phyloP scores from a whole-genome alignment of 2,113 vertebrate genomes.

The Girardinichthys multiradiatus region DNA sequence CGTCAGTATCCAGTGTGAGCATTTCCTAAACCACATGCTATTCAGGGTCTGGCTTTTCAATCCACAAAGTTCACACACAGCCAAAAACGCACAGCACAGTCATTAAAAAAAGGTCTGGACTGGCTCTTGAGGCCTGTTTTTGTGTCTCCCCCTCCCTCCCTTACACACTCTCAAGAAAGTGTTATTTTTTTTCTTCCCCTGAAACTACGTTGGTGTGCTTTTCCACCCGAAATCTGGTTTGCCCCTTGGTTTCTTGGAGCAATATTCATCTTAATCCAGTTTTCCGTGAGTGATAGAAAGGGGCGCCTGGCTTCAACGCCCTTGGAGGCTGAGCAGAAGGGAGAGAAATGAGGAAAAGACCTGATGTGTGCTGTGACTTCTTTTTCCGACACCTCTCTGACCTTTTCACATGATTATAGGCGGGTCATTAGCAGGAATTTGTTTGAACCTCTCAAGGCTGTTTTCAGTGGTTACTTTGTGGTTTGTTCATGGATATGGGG shows the following conservation, averaged over 20 bases:
- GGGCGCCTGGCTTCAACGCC: constrained; percentile 26
- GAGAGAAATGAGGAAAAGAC: constrained; percentile 10
- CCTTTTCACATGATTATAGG: constrained; percentile 43
- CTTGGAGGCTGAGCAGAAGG: constrained; percentile 43
- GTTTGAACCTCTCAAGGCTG: constrained; percentile 2
- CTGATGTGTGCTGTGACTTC: constrained; percentile 9
- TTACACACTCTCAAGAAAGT: constrained; percentile 20
- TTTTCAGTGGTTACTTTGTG: constrained; percentile 22
- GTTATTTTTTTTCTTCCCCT: not conserved
- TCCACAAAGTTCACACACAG: constrained; percentile 69
- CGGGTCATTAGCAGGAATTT: constrained; percentile 13
- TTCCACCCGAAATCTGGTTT: constrained; percentile 44
- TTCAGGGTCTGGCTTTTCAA: constrained; percentile 49
- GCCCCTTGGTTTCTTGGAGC: constrained; percentile 48
- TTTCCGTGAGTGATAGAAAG: constrained; percentile 65
- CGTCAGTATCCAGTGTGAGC: not conserved
- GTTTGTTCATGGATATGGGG: constrained; percentile 14
- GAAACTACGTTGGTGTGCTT: constrained; percentile 35
- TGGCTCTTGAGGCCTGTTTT: constrained; percentile 50
- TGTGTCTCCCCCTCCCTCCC: constrained; percentile 26
- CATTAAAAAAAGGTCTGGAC: constrained; percentile 55
- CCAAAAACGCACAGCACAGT: constrained; percentile 57
- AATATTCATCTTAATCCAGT: constrained; percentile 68
- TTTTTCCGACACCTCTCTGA: constrained; percentile 39
- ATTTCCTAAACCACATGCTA: constrained; percentile 58